These are phyloP conservation scores for Apamea anceps DNA, from an alignment of 2,888 invertebrate genomes.

Conservation along the genomic window DNA sequence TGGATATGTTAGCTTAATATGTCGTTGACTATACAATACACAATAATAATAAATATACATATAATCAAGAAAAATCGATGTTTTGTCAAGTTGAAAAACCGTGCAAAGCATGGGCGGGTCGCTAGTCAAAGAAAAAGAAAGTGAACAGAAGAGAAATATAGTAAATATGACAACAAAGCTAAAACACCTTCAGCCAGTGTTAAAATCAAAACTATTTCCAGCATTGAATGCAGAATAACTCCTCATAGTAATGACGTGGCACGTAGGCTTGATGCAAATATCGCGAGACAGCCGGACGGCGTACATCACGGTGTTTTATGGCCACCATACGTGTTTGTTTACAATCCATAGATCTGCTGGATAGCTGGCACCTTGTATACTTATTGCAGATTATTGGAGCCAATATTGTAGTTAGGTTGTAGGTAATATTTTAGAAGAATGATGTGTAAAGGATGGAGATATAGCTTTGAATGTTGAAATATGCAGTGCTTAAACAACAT, in stretches of 20 bases:
- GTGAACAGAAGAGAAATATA: too few relatives aligned
- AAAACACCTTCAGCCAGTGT: background rate
- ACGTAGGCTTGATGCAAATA: conserved; percentile 56
- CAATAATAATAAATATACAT: too few relatives aligned
- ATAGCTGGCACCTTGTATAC: conserved; percentile 36
- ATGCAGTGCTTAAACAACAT: background rate
- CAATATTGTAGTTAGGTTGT: conserved; percentile 19
- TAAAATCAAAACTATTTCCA: conserved; percentile 25
- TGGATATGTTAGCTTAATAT: too few relatives aligned
- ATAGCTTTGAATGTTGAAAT: background rate
- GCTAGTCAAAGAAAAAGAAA: background rate
- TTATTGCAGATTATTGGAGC: conserved; percentile 16
- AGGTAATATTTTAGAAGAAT: background rate
- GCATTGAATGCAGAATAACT: conserved; percentile 36
- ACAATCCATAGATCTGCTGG: conserved; percentile 29
- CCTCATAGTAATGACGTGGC: conserved; percentile 28
- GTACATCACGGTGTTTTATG: conserved; percentile 68
- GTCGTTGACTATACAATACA: too few relatives aligned
- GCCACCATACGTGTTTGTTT: conserved; percentile 51
- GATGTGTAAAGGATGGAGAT: background rate
- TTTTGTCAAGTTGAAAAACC: background rate
- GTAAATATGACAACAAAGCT: background rate
- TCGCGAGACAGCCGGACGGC: conserved; percentile 61
- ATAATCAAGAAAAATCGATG: background rate
- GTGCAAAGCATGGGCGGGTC: background rate